phyloP scores from a whole-genome alignment of 2,797 vertebrate genomes.

The Passerculus sandwichensis region DNA sequence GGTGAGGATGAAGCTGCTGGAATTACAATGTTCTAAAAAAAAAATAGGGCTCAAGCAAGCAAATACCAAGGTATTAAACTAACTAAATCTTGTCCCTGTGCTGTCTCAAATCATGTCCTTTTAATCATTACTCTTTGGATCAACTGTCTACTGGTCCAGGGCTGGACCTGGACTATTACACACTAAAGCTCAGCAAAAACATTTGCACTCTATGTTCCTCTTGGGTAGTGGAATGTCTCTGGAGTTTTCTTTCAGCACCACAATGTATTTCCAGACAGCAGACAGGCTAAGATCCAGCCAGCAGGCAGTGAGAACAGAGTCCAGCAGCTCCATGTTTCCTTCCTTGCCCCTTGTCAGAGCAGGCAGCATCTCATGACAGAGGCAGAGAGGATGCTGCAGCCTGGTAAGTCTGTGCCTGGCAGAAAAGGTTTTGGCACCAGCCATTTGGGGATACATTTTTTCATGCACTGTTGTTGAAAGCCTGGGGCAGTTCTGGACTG shows the following conservation, averaged over 20 bases:
- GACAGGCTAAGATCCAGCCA: neutral
- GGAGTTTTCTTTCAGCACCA: neutral
- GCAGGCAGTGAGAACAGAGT: accelerated
- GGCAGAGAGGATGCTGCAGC: neutral
- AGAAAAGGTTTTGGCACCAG: neutral
- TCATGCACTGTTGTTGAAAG: neutral
- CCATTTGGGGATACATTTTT: neutral
- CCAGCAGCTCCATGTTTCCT: neutral
- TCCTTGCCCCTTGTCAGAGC: accelerated
- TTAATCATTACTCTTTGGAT: neutral
- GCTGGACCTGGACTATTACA: neutral
- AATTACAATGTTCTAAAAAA: neutral
- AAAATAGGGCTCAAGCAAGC: neutral
- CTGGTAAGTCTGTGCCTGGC: neutral
- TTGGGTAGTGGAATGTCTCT: neutral
- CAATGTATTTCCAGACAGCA: neutral
- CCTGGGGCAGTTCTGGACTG: neutral
- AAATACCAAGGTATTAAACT: neutral
- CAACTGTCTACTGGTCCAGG: neutral
- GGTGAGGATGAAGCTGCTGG: neutral
- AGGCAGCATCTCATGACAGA: neutral
- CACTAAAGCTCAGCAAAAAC: too few relatives aligned
- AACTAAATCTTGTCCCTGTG: neutral
- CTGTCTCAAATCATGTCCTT: neutral
- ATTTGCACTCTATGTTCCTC: neutral